A percentile compares a stretch with the other conserved stretches of the same genome.
Evolutionary conservation across 2,888 invertebrate genomes (phyloP).

Genomic region (Baccha elongata): DNA sequence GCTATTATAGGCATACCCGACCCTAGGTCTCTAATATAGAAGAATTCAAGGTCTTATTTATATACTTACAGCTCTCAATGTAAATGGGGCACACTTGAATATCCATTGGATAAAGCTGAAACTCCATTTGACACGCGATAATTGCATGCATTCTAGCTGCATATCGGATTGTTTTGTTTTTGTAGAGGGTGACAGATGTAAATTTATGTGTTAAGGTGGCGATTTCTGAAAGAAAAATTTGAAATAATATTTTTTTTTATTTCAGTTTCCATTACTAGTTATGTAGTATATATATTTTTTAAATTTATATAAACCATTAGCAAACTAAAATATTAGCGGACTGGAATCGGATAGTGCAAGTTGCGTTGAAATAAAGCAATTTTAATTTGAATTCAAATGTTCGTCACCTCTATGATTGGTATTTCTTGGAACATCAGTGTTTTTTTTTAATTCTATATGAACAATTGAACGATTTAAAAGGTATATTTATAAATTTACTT

Average conservation of each 20-base stretch:
- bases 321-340: background rate
- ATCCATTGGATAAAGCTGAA: conserved; percentile 93
- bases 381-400: too few relatives aligned
- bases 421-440: too few relatives aligned
- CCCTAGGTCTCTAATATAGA: too few relatives aligned
- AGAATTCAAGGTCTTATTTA: too few relatives aligned
- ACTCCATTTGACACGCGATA: conserved; percentile 94
- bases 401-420: too few relatives aligned
- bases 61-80: conserved; percentile 91
- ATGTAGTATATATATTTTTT: background rate
- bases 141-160: conserved; percentile 93
- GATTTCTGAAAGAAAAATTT: conserved; percentile 86
- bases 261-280: too few relatives aligned
- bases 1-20: too few relatives aligned
- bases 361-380: too few relatives aligned
- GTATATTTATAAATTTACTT: too few relatives aligned
- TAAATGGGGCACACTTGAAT: conserved; percentile 92
- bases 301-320: background rate
- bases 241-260: conserved; percentile 5
- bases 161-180: conserved; percentile 91
- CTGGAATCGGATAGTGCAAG: too few relatives aligned
- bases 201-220: conserved; percentile 91
- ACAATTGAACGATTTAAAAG: too few relatives aligned
- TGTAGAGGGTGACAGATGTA: conserved; percentile 90
- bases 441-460: too few relatives aligned